phyloP scores from a whole-genome alignment of 2,797 vertebrate genomes.

The Kryptolebias ocellatus region DNA sequence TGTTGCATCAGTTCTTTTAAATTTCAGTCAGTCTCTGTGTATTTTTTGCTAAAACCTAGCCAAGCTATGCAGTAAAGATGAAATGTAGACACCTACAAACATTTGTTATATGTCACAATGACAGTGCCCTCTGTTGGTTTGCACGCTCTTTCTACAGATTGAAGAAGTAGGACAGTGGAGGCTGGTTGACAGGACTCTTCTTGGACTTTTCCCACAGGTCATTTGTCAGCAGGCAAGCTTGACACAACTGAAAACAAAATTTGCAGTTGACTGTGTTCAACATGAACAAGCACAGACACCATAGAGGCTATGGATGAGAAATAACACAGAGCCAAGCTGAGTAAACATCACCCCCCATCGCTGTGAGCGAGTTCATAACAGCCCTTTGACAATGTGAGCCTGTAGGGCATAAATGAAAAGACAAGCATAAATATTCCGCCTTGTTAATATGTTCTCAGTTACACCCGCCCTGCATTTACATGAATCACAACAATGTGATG shows the following conservation, averaged over 20 bases:
- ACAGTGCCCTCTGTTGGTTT: slow-evolving; percentile 11
- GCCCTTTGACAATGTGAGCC: slow-evolving; percentile 67
- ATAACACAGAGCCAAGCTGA: slow-evolving; percentile 65
- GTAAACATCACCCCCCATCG: slow-evolving; percentile 68
- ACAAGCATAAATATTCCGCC: slow-evolving; percentile 66
- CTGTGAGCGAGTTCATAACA: slow-evolving; percentile 65
- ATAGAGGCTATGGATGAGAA: slow-evolving; percentile 59
- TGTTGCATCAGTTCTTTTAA: slow-evolving; percentile 6
- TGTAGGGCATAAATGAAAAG: slow-evolving; percentile 68
- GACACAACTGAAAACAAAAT: slow-evolving; percentile 51
- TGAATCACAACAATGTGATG: slow-evolving; percentile 59
- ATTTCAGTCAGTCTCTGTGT: slow-evolving; percentile 8
- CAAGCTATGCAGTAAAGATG: background rate
- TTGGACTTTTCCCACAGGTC: slow-evolving; percentile 63
- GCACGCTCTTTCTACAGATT: slow-evolving; percentile 21
- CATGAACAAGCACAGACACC: slow-evolving; percentile 50
- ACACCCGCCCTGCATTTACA: slow-evolving; percentile 26
- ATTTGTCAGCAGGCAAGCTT: slow-evolving; percentile 66
- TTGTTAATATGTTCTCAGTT: slow-evolving; percentile 68
- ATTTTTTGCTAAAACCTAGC: background rate
- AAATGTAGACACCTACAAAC: background rate
- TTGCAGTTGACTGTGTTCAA: slow-evolving; percentile 67
- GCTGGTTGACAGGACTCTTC: slow-evolving; percentile 66
- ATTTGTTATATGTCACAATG: slow-evolving; percentile 1
- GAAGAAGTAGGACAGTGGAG: slow-evolving; percentile 54